Evolutionary conservation across 2,113 vertebrate species (phyloP).

Genomic region (Hemibagrus wyckioides): DNA sequence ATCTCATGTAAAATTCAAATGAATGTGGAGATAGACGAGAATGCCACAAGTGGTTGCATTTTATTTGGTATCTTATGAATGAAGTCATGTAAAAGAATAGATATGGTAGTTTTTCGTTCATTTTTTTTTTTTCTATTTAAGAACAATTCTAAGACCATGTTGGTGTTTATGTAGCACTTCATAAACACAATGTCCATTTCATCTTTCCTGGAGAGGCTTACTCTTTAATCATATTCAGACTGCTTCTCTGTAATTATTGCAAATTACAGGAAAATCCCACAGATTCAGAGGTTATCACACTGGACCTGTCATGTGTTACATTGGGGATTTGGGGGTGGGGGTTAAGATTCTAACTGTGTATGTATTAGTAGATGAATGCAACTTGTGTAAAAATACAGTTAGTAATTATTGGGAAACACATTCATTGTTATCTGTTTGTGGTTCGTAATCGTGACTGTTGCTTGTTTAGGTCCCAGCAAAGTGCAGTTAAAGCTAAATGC

Average conservation of each 20-base stretch:
- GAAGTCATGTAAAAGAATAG: background rate
- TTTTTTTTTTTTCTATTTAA: too few species aligned
- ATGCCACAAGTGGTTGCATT: background rate
- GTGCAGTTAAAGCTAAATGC: slow-evolving; percentile 25
- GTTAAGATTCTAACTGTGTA: background rate
- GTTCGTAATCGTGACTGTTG: background rate
- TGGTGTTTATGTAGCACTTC: background rate
- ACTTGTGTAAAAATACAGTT: background rate
- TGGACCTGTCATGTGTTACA: background rate
- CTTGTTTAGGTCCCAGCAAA: background rate
- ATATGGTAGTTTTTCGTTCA: background rate
- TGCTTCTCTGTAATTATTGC: slow-evolving; percentile 7
- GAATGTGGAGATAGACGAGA: background rate
- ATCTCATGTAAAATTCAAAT: background rate
- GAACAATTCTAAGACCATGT: background rate
- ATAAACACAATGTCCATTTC: slow-evolving; percentile 9
- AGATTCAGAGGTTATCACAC: background rate
- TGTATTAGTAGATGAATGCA: background rate
- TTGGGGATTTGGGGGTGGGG: background rate
- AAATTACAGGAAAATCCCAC: slow-evolving; percentile 17
- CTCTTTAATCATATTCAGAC: slow-evolving; percentile 22
- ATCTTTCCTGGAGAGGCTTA: background rate
- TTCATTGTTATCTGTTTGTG: background rate
- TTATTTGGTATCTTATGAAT: background rate
- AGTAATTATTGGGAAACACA: background rate